Evolutionary conservation across 2,888 invertebrate genomes (phyloP), one percentile per base, ranked within the genome.

Genomic region (Aricia artaxerxes): DNA sequence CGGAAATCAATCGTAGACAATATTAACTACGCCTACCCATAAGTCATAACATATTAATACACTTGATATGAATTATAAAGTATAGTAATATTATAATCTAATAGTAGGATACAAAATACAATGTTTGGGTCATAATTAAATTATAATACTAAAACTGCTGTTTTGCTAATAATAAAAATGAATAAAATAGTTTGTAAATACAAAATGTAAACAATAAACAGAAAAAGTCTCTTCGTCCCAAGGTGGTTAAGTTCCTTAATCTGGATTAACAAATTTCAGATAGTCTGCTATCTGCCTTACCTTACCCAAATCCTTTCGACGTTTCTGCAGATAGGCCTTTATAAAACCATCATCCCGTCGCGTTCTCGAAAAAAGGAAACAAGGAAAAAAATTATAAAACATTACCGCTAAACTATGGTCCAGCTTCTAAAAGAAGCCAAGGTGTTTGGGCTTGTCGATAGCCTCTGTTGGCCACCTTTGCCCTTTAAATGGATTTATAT

Each of bases 1-100:
- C 60, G 61, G 80, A 73, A 76, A 76, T 76, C 57, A 76, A 35
- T 76, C 76, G 76, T 44, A 76, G 35, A 76, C 76, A 35, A 53
- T 31, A 49, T 75, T 44, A 75, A 49, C 24, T 75, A 75, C 49
- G 49, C 75, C 75, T 75, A 44, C 24, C 40, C 13, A 49, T 24
- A 24, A 24, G 24, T 24, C 24, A 24, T 49, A 31, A 49, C 11
- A 24, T 75, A 49, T 75, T 75, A 49, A 75, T 75, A 64, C 24
- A 64, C 64, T 1, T 13, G 31, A 11, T 31, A 24, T 6, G 5
- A 40, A 40, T 61, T n/a, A 24, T 24, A 61, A 61, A 61, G 16
- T 16, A 60, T 60, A 16, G 16, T 60, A n/a, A 60, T 24, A 24
- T 24, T 24, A 24, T 24, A 24, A 24, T 24, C 24, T 24, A 24